These are phyloP conservation scores for Trachops cirrhosus DNA, from an alignment of 2,797 vertebrate species.

Conservation along the genomic window DNA sequence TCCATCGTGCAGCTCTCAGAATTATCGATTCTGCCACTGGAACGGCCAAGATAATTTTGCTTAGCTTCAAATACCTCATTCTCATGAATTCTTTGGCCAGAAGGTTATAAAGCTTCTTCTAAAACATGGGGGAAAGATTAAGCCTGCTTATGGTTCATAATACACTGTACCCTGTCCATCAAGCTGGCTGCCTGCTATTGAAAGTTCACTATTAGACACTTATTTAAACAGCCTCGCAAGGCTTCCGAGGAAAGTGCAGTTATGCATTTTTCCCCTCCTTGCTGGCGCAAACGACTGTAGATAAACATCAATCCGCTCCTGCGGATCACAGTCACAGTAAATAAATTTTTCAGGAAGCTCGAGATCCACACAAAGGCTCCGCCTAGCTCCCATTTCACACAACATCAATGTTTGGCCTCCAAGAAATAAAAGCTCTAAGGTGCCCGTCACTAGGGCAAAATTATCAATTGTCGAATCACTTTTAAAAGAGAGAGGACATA, in stretches of 20 bases:
- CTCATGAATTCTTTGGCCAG: slow-evolving; percentile 77
- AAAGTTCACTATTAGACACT: slow-evolving; percentile 81
- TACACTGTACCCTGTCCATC: slow-evolving; percentile 75
- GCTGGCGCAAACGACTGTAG: slow-evolving; percentile 77
- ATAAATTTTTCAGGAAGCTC: slow-evolving; percentile 85
- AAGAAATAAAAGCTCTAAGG: slow-evolving; percentile 81
- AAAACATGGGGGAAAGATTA: slow-evolving; percentile 81
- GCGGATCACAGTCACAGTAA: slow-evolving; percentile 81
- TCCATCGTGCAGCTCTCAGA: slow-evolving; percentile 29
- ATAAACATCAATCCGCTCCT: slow-evolving; percentile 84
- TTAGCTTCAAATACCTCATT: slow-evolving; percentile 79
- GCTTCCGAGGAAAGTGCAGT: slow-evolving; percentile 78
- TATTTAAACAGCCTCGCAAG: slow-evolving; percentile 82
- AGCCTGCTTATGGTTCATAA: slow-evolving; percentile 80
- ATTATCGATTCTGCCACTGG: slow-evolving; percentile 73
- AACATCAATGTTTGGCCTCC: slow-evolving; percentile 81
- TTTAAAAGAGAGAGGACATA: not conserved
- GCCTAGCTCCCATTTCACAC: slow-evolving; percentile 82
- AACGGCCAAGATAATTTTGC: slow-evolving; percentile 78
- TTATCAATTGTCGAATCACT: slow-evolving; percentile 77
- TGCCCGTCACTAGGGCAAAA: slow-evolving; percentile 74
- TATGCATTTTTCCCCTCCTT: slow-evolving; percentile 67
- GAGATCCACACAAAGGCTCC: slow-evolving; percentile 81
- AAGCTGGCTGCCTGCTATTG: slow-evolving; percentile 73
- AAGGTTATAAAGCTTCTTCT: slow-evolving; percentile 80